phyloP scores from a whole-genome alignment of 2,888 invertebrate species.

The Tachina fera region DNA sequence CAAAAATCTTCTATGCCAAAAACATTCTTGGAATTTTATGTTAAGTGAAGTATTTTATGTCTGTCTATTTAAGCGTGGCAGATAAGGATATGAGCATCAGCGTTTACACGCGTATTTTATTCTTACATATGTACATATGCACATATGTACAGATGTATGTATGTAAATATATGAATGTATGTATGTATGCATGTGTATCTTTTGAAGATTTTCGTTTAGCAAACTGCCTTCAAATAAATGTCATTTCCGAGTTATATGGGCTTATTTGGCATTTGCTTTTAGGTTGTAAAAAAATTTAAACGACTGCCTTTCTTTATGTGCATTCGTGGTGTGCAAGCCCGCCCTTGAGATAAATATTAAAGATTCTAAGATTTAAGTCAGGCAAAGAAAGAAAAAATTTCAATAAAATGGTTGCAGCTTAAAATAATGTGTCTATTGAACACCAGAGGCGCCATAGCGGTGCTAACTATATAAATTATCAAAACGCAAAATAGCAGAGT shows the following conservation, averaged over 20 bases:
- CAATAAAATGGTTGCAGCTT: too few species aligned
- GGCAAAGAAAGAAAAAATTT: too few species aligned
- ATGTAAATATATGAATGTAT: too few species aligned
- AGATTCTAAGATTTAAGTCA: slow-evolving; percentile 7
- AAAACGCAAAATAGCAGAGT: too few species aligned
- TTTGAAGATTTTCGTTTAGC: slow-evolving; percentile 7
- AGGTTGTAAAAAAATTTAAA: slow-evolving; percentile 33
- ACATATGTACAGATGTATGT: not conserved
- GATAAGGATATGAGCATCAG: not conserved
- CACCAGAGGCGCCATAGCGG: too few species aligned
- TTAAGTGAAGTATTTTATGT: slow-evolving; percentile 42
- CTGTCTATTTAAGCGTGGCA: not conserved
- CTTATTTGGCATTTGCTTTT: slow-evolving; percentile 43
- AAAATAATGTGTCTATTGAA: too few species aligned
- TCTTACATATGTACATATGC: not conserved
- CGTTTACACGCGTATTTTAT: slow-evolving; percentile 7
- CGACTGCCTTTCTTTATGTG: not conserved
- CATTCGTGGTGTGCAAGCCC: not conserved
- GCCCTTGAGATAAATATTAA: not conserved
- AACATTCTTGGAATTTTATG: slow-evolving; percentile 32
- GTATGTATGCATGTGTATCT: not conserved
- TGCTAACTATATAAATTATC: too few species aligned
- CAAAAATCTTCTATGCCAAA: slow-evolving; percentile 24
- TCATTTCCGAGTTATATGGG: slow-evolving; percentile 46
- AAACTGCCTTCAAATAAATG: slow-evolving; percentile 41